Evolutionary conservation across 2,113 vertebrate species (phyloP), one percentile per base, ranked within the genome.

Genomic region (Hystrix cristata): DNA sequence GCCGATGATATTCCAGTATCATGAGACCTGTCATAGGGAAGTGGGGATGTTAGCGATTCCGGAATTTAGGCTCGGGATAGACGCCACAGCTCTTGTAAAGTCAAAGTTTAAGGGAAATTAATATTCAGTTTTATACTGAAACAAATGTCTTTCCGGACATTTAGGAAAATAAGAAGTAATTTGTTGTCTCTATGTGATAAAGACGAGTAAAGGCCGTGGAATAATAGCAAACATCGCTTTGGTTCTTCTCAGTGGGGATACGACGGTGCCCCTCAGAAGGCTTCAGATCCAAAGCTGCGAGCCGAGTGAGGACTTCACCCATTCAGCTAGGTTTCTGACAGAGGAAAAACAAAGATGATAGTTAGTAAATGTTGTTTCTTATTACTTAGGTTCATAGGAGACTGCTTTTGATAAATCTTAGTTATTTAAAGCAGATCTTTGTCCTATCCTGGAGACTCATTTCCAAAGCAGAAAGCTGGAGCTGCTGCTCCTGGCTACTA

Each of bases 81-180:
- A 90, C 51, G 74, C 38, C 71, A 21, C 18, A 81, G 21, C 29
- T 53, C 5, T 76, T 65, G 29, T 82, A 18, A 94, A 57, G 6
- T 34, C 3, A 69, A 78, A 55, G 1, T 59, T 84, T 64, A 64
- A 89, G 9, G 29, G 21, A 86, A 86, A 76, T 4, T 81, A 94
- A 74, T 4, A 8, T 90, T 90, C 18, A 60, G 11, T 87, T 82
- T 79, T 65, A 48, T 67, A 71, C 5, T 43, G 25, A 46, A 71
- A 76, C 31, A 87, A 84, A 78, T 29, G 16, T 7, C 19, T 84
- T 34, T 59, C 25, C 46, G 57, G 5, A 46, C 4, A 85, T 31
- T 71, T 89, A 83, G 14, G 18, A 82, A 89, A 96, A 57, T 43
- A 81, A 76, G 7, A 60, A 92, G 51, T 57, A 92, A 95, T 67